Conservation (phyloP, 2,113 vertebrate species). For the Calidris pygmaea region DNA sequence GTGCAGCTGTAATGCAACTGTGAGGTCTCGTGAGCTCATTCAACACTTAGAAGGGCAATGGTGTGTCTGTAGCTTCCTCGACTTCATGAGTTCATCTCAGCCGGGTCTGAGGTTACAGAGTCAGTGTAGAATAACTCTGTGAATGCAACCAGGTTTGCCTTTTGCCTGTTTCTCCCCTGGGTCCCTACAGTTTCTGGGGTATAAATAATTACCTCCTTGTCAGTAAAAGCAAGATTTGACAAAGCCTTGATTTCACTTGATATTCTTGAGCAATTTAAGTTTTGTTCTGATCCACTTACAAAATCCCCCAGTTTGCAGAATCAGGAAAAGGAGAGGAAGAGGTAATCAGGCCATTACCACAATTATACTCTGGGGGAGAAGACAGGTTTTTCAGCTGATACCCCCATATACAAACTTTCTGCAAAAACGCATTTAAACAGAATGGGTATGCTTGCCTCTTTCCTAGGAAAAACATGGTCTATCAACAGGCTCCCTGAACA, state of each 20-base stretch:
- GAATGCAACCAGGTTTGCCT: background rate
- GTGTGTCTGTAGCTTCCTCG: background rate
- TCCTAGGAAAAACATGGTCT: background rate
- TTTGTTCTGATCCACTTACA: background rate
- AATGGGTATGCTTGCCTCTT: background rate
- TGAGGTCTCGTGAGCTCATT: background rate
- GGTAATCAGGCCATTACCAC: background rate
- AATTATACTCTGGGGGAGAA: background rate
- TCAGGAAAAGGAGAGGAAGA: background rate
- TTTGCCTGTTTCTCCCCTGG: background rate
- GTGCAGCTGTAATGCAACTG: background rate
- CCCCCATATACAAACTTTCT: background rate
- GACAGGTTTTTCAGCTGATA: background rate
- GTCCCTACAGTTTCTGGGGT: background rate
- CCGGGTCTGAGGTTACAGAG: background rate
- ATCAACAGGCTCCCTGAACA: background rate
- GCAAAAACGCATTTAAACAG: background rate
- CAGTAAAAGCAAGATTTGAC: background rate
- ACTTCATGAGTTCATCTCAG: background rate
- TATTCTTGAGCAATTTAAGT: background rate
- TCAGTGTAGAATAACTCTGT: fast-evolving
- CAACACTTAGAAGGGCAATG: background rate
- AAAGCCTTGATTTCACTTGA: background rate
- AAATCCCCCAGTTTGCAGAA: background rate
- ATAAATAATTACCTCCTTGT: too few species aligned